phyloP scores from a whole-genome alignment of 2,113 vertebrate species.

The Notothenia rossii region DNA sequence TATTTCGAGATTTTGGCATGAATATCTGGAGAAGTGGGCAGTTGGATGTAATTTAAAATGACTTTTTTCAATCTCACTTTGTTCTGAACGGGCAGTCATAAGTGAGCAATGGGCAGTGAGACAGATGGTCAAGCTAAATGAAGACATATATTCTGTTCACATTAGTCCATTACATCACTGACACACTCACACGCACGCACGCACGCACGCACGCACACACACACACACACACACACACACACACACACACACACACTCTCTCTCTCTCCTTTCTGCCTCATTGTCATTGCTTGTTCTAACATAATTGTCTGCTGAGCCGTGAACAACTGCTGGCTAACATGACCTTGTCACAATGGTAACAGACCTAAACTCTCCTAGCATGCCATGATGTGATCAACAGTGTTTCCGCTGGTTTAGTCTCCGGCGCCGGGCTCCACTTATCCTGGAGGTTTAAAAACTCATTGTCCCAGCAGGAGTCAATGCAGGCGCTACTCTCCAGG shows the following conservation, averaged over 20 bases:
- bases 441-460: conserved; percentile 19
- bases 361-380: conserved; percentile 25
- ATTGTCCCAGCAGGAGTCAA: conserved; percentile 29
- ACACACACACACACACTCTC: conserved; percentile 11
- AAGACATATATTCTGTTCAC: conserved; percentile 21
- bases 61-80: conserved; percentile 15
- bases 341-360: conserved; percentile 34
- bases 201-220: conserved; percentile 3
- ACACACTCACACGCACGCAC: background rate
- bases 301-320: conserved; percentile 48
- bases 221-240: background rate
- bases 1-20: conserved; percentile 27
- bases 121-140: conserved; percentile 37
- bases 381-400: conserved; percentile 14
- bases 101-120: conserved; percentile 41
- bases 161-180: conserved; percentile 14
- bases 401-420: conserved; percentile 13
- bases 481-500: background rate
- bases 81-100: conserved; percentile 42
- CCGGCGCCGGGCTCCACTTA: conserved; percentile 11
- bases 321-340: conserved; percentile 33
- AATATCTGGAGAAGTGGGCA: conserved; percentile 27
- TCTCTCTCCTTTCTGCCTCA: conserved; percentile 45
- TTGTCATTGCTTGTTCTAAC: conserved; percentile 48
- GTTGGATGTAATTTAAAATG: conserved; percentile 27